Base-by-base conservation (phyloP, 2,113 vertebrate species). In the Elephantulus edwardii region DNA sequence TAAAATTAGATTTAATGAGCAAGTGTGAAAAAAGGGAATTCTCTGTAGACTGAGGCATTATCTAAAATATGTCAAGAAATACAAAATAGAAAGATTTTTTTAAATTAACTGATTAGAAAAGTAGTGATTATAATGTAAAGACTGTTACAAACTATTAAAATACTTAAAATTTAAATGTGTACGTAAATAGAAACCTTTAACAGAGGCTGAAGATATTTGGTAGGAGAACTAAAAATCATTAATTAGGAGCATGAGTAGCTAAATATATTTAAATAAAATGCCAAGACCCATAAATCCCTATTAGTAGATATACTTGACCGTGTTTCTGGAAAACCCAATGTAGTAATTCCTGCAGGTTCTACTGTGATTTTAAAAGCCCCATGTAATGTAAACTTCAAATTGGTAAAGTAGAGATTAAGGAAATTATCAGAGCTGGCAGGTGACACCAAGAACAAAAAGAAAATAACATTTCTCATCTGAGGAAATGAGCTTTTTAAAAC, bases 251-350 rank as follows among this genome's bases (percentile, higher is more conserved):
- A 66, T 58, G n/a, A 83, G 30, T 2, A n/a, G 8, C n/a, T 54
- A 35, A 42, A 81, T 38, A 11, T 50, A 60, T 86, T 91, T 88
- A 48, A 85, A 90, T 77, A 84, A 96, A 93, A 79, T 60, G n/a
- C 16, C 86, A 83, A 62, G 72, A 77, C 10, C 80, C 33, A 62
- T 8, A 68, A 77, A 90, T 64, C 62, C 70, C 87, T 74, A 71
- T 30, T 10, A 85, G 8, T 46, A 70, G 12, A 54, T 26, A 44
- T 24, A 82, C 7, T 24, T 26, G 87, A 46, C n/a, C 42, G 6
- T 17, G 76, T 71, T 91, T 86, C 93, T 68, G 13, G 70, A 79
- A 85, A 89, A 56, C n/a, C 42, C 35, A 46, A 10, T 35, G 6
- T n/a, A 14, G 11, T 46, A 26, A 78, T 42, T 77, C 54, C 52